Evolutionary conservation across 2,113 vertebrate genomes (phyloP), one percentile per base, ranked within the genome.

Genomic region (Antennarius striatus): DNA sequence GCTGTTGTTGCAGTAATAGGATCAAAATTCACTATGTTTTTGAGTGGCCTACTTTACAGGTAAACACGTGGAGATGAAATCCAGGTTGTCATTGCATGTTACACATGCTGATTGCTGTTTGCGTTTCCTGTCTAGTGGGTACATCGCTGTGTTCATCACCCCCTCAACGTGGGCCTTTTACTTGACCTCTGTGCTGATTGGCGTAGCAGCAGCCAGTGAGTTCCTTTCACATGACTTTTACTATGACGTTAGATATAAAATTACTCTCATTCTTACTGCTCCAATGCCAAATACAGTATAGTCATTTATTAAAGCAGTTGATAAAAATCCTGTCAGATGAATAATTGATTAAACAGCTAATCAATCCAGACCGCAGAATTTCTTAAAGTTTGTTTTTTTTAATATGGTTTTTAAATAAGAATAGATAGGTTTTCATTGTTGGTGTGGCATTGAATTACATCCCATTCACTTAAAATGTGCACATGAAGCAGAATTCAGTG

Each of bases 31-130:
- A 94, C 94, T 3, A 98, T 99, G 96, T 94, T 98, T 83, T n/a
- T 95, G 32, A 96, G 96, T 61, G 96, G 97, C 4, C 45, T 99
- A 10, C 94, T 99, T 79, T 99, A 99, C 81, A 99, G 98, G 98
- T 96, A 63, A 81, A 42, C 10, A 3, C 0, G 3, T 30, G 5
- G 46, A 69, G 17, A 55, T 29, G 49, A 16, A 15, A 55, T 2
- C 13, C 36, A 52, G 30, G 16, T 22, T 29, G 28, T 1, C 4
- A 10, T 46, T 0, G 40, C 56, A 46, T 28, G 3, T 66, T 30
- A 54, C 45, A 60, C 17, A 9, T 10, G 15, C 40, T 57, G 3
- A 45, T 14, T 73, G 22, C 2, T 68, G 11, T 16, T 1, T 8
- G 4, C 65, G 32, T 51, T 46, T 58, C 71, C 29, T 71, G 13